Conservation (phyloP, 2,113 vertebrate species). For the Phalacrocorax carbo region DNA sequence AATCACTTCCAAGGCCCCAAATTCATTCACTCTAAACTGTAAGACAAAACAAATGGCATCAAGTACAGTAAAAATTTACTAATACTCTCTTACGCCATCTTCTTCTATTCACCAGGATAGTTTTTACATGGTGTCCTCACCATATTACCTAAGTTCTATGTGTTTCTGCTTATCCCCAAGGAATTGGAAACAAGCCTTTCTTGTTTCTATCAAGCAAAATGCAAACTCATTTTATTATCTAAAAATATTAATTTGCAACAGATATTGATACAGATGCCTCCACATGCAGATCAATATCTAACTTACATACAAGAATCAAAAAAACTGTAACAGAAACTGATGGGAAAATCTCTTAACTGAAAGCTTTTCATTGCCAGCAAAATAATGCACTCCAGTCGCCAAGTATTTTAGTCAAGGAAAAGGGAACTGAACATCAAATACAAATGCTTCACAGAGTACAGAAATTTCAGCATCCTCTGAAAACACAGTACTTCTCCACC, state of each 20-base stretch:
- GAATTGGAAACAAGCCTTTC: not conserved
- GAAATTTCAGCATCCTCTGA: not conserved
- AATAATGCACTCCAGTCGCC: not conserved
- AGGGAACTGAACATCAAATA: not conserved
- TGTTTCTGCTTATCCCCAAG: not conserved
- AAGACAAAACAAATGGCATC: constrained; percentile 9
- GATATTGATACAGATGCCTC: not conserved
- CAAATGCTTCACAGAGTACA: not conserved
- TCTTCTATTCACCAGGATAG: not conserved
- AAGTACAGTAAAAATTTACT: not conserved
- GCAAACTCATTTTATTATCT: not conserved
- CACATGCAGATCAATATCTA: not conserved
- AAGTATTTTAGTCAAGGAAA: not conserved
- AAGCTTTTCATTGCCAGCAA: not conserved
- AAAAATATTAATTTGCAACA: not conserved
- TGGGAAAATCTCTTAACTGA: not conserved
- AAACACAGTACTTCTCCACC: not conserved
- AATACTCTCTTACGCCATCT: not conserved
- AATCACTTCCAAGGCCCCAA: constrained; percentile 94
- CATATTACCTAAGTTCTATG: not conserved
- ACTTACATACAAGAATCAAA: not conserved
- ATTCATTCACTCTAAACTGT: constrained; percentile 96
- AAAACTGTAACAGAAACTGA: not conserved
- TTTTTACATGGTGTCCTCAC: not conserved
- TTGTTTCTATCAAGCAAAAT: not conserved